phyloP scores from a whole-genome alignment of 2,797 vertebrate species.

The Malurus leucopterus region DNA sequence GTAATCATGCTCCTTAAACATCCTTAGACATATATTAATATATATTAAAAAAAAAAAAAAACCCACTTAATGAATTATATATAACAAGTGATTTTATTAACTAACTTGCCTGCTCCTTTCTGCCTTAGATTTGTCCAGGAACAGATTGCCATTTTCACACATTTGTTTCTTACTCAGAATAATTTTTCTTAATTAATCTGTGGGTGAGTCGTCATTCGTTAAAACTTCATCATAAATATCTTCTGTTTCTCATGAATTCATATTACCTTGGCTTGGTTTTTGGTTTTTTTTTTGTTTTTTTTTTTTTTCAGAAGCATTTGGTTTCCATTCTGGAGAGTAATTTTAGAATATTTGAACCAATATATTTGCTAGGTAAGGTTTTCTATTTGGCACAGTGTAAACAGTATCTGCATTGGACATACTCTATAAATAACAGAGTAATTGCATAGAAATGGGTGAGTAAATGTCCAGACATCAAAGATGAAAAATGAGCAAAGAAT shows the following conservation, averaged over 20 bases:
- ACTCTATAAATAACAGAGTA: neutral
- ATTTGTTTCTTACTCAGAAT: neutral
- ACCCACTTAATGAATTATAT: neutral
- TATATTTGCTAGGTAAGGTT: neutral
- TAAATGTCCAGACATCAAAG: neutral
- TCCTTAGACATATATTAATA: neutral
- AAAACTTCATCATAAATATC: neutral
- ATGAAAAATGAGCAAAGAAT: neutral
- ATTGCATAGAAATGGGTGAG: neutral
- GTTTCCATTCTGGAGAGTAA: neutral
- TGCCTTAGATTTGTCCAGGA: constrained; percentile 1
- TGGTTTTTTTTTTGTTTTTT: too few species aligned
- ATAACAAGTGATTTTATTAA: neutral
- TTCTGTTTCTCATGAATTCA: neutral
- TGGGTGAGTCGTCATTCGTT: neutral
- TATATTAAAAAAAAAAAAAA: neutral
- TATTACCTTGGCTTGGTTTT: neutral
- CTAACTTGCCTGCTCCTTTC: neutral
- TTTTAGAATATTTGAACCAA: neutral
- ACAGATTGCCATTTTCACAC: constrained; percentile 10
- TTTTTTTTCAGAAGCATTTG: neutral
- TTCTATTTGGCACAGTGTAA: neutral
- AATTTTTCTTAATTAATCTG: constrained; percentile 17
- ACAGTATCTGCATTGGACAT: neutral
- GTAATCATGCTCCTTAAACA: neutral